phyloP scores from a whole-genome alignment of 2,888 invertebrate genomes.

The Zaprionus obscuricornis region DNA sequence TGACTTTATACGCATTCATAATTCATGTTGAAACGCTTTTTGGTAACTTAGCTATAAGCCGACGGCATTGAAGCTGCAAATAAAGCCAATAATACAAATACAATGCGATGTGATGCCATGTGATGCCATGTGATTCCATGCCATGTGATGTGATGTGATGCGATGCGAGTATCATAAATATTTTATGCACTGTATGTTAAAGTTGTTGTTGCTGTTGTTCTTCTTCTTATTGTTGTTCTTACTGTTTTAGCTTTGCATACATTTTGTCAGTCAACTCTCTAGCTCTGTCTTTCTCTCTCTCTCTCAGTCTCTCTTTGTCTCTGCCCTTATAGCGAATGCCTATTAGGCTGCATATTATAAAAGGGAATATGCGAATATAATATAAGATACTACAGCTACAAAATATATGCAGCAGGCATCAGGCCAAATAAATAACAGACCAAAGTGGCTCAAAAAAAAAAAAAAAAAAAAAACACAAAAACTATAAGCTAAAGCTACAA shows the following conservation, averaged over 20 bases:
- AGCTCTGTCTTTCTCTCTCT: too few relatives aligned
- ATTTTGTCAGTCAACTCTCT: slow-evolving; percentile 57
- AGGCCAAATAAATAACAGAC: slow-evolving; percentile 72
- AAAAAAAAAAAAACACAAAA: slow-evolving; percentile 8
- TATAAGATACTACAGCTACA: not conserved
- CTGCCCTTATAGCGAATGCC: slow-evolving; percentile 56
- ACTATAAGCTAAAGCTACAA: too few relatives aligned
- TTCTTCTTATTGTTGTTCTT: slow-evolving; percentile 17
- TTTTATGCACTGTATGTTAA: slow-evolving; percentile 76
- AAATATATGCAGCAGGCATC: slow-evolving; percentile 36
- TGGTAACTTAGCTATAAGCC: slow-evolving; percentile 53
- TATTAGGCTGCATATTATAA: slow-evolving; percentile 78
- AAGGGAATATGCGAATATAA: slow-evolving; percentile 27
- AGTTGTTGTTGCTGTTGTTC: too few relatives aligned
- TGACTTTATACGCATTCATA: slow-evolving; percentile 54
- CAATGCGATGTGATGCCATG: too few relatives aligned
- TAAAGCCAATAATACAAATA: slow-evolving; percentile 65
- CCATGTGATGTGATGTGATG: too few relatives aligned
- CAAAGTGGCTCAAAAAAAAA: slow-evolving; percentile 39
- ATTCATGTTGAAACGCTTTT: too few relatives aligned
- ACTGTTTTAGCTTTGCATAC: slow-evolving; percentile 67
- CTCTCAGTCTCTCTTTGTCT: too few relatives aligned
- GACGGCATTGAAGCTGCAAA: slow-evolving; percentile 70
- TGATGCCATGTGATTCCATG: too few relatives aligned
- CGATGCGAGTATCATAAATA: slow-evolving; percentile 78